Base-by-base conservation (phyloP, 1,140 invertebrate species). In the Drosophila rufa region DNA sequence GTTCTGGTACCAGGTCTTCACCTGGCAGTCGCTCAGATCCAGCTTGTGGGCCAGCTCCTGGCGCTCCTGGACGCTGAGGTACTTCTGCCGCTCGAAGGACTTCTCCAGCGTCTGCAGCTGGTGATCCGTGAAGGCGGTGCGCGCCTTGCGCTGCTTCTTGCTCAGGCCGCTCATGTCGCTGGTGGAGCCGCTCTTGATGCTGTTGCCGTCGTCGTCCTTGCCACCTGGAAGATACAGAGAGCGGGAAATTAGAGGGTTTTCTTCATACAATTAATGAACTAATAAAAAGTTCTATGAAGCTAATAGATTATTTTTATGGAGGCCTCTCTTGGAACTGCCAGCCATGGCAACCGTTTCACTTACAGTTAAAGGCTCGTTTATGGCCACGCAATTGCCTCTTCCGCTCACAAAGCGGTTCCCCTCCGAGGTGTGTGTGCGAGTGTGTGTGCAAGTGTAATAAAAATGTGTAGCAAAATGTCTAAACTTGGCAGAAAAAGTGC, bases 1-100 rank as follows among this genome's bases (percentile, higher is more conserved):
- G 93, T 99, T 99, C 94, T 99, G 99, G 93, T 99, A 99, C 99
- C 99, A 99, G 64, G 99, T 99, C 93, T 99, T 99, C 81, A 99
- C 99, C 95, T 99, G 99, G 14, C 99, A 99, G 93, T 99, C 99
- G 9, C 97, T 98, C 27, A 99, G 95, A 69, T 98, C 97, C 42
- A 99, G 94, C 93, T 99, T 98, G 33, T 98, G 97, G 0, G 99
- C 99, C 69, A 99, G 94, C 94, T 99, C 98, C 97, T 99, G 99
- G 66, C 99, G 94, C 93, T 99, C 99, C 92, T 99, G 98, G 6
- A 99, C 99, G 85, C 97, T 99, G 27, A 99, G 95, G 94, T 99
- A 99, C 93, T 99, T 99, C 94, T 99, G 98, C 74, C 98, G 94
- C 93, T 99, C 98, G 93, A 99, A 99, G 67, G 97, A 98, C 93